Conservation (phyloP, 2,888 invertebrate genomes). For the Aquatica leii region DNA sequence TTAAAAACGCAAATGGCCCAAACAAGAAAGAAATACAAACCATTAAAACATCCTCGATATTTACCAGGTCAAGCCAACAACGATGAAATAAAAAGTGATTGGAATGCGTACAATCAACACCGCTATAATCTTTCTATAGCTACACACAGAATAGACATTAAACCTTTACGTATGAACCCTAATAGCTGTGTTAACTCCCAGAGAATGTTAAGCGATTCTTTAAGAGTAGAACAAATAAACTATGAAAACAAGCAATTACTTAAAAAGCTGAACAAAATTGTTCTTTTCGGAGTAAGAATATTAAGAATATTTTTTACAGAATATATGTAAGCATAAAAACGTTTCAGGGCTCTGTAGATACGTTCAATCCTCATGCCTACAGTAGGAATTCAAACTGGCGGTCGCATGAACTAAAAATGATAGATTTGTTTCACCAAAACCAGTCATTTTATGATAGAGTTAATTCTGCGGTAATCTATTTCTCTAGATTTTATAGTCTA, state of each 20-base stretch:
- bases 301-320: neutral
- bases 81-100: neutral
- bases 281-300: slow-evolving; percentile 64
- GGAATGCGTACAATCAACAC: neutral
- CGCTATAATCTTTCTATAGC: slow-evolving; percentile 44
- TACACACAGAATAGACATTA: slow-evolving; percentile 60
- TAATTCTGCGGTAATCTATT: neutral
- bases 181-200: slow-evolving; percentile 64
- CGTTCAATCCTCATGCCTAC: slow-evolving; percentile 51
- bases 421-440: slow-evolving; percentile 48
- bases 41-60: neutral
- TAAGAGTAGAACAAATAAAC: slow-evolving; percentile 60
- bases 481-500: neutral
- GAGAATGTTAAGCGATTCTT: slow-evolving; percentile 53
- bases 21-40: neutral
- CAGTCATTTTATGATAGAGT: slow-evolving; percentile 30
- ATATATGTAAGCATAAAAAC: neutral
- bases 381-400: slow-evolving; percentile 48
- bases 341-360: slow-evolving; percentile 50
- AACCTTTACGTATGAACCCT: slow-evolving; percentile 65
- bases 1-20: neutral
- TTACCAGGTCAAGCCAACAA: neutral
- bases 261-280: slow-evolving; percentile 67
- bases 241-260: slow-evolving; percentile 67
- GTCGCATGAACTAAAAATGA: slow-evolving; percentile 44